A percentile compares a stretch with the other conserved stretches of the same genome.
Conservation (phyloP, 1,140 invertebrate genomes). For the Plodia interpunctella region DNA sequence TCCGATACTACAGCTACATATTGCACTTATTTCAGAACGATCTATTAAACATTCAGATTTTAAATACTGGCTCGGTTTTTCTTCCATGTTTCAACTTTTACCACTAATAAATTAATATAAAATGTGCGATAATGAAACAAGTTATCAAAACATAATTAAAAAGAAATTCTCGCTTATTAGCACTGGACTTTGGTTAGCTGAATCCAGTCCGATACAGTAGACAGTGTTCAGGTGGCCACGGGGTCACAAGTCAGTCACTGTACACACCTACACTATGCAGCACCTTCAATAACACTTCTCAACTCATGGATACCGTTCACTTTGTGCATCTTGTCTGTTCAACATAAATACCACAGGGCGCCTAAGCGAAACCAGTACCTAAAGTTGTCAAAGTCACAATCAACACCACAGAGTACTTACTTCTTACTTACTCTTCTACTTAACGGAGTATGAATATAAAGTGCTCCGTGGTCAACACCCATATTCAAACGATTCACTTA, state of each 20-base stretch:
- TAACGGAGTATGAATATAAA: too few species aligned
- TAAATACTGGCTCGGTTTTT: conserved; percentile 74
- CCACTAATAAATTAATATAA: not conserved
- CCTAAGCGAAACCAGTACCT: conserved; percentile 25
- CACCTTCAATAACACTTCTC: conserved; percentile 58
- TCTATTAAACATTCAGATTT: conserved; percentile 70
- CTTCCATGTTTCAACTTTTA: conserved; percentile 36
- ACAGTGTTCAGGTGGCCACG: not conserved
- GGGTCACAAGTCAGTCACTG: conserved; percentile 48
- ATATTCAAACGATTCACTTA: conserved; percentile 52
- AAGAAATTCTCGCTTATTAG: not conserved
- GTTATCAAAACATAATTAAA: conserved; percentile 22
- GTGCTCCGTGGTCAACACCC: conserved; percentile 46
- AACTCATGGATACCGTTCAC: conserved; percentile 40
- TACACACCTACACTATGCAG: conserved; percentile 49
- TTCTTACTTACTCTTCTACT: too few species aligned
- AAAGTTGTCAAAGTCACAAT: conserved; percentile 57
- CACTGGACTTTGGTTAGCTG: not conserved
- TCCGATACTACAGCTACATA: conserved; percentile 65
- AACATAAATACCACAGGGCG: not conserved
- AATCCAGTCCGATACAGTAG: not conserved
- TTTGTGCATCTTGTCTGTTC: conserved; percentile 20
- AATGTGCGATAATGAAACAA: conserved; percentile 13
- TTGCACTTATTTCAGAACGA: conserved; percentile 66
- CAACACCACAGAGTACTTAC: too few species aligned